These are phyloP conservation scores for Dichetophora obliterata DNA, from an alignment of 2,888 invertebrate genomes.

Conservation along the genomic window DNA sequence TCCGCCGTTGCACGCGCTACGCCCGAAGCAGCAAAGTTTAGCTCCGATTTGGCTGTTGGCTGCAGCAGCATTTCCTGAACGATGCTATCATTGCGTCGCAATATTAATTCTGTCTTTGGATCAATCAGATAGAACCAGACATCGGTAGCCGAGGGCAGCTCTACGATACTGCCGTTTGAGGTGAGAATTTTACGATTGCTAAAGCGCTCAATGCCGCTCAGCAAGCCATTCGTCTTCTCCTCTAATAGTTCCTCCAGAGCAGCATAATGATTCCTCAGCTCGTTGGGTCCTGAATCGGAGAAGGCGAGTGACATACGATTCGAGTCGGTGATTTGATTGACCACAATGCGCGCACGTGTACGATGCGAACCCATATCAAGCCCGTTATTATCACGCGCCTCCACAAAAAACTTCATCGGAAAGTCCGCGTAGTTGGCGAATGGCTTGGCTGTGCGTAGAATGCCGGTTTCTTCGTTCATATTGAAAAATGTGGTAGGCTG, in stretches of 20 bases:
- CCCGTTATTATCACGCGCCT: conserved; percentile 72
- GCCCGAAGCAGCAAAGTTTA: conserved; percentile 78
- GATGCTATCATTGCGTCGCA: conserved; percentile 79
- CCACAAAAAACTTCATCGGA: conserved; percentile 82
- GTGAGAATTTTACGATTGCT: conserved; percentile 81
- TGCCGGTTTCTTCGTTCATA: conserved; percentile 81
- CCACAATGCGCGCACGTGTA: conserved; percentile 65
- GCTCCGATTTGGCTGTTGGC: conserved; percentile 75
- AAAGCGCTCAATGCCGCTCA: conserved; percentile 87
- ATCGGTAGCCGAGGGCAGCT: conserved; percentile 82
- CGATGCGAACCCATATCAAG: conserved; percentile 70
- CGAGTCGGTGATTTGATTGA: conserved; percentile 82
- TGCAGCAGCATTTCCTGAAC: conserved; percentile 79
- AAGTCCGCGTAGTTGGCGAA: conserved; percentile 78
- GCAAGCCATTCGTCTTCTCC: conserved; percentile 75
- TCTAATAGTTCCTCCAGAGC: conserved; percentile 71
- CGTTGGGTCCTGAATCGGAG: conserved; percentile 80
- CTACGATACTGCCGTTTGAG: conserved; percentile 80
- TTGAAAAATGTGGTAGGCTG: conserved; percentile 74
- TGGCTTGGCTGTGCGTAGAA: conserved; percentile 80
- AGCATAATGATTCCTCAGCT: conserved; percentile 73
- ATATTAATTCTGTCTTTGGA: conserved; percentile 80
- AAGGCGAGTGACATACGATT: conserved; percentile 85
- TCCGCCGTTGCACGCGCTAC: conserved; percentile 78
- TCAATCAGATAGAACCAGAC: conserved; percentile 90